Base-by-base conservation (phyloP, 2,888 invertebrate genomes). In the Anticlea derivata region DNA sequence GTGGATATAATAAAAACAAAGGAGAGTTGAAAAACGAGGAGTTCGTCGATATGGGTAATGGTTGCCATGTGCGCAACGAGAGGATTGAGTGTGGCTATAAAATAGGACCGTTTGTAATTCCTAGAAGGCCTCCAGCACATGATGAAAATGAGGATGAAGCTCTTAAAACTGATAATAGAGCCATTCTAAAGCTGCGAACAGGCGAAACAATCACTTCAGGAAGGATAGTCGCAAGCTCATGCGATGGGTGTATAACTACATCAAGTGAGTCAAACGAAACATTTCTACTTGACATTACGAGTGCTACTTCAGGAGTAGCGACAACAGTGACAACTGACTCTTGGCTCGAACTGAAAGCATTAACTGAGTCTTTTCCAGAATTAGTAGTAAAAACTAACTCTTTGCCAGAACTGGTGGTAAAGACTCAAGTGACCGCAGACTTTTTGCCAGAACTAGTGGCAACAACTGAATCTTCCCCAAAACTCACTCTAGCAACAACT, bases 31-130 rank as follows among this genome's bases (percentile, higher is more conserved):
- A 64, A 46, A 55, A 61, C 2, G 55, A 69, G 2, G 53, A 61
- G 34, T 30, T 65, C 7, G 47, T 68, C 11, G 66, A 81, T 31
- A 29, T 80, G 2, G 75, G 73, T 3, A 74, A 80, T 39, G 81
- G 77, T 1, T 87, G 87, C 54, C 62, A 63, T 22, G 38, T 70
- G 20, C 75, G 78, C 7, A 75, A 72, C 7, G 74, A 79, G n/a
- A 80, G 87, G 63, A 59, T 87, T 38, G 86, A 87, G 71, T 87
- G 87, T 65, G 86, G 86, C 2, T 87, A 87, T 58, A 35, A 61
- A 1, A 51, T 34, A 7, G 61, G 60, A 17, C 69, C 66, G 30
- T 66, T 55, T 20, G 48, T 44, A 29, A 31, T n/a, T 13, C 31
- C 47, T 0, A 58, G 62, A 58, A 63, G 68, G 23, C 68, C 67